Conservation (phyloP, 2,888 invertebrate species). For the Pseudococcus viburni region DNA sequence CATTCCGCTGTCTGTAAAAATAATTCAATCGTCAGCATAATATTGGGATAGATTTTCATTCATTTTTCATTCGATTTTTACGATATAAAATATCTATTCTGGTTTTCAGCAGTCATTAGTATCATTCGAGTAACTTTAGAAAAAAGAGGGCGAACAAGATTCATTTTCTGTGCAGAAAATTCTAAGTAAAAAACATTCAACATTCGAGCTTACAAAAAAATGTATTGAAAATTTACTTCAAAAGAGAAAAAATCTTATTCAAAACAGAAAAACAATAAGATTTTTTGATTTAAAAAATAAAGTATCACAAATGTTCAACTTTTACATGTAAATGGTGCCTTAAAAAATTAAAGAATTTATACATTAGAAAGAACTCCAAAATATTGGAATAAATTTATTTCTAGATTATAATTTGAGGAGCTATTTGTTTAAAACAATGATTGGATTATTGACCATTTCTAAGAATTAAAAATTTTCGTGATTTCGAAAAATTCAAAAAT, state of each 20-base stretch:
- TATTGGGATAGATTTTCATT: neutral
- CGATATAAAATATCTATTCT: neutral
- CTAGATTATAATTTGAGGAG: too few species aligned
- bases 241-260: neutral
- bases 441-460: too few species aligned
- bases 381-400: too few species aligned
- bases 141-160: neutral
- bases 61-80: neutral
- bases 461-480: too few species aligned
- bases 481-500: too few species aligned
- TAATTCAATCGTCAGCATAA: neutral
- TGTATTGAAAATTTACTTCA: neutral
- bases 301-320: neutral
- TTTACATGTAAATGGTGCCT: neutral
- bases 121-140: neutral
- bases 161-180: neutral
- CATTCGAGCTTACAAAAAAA: neutral
- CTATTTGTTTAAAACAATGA: too few species aligned
- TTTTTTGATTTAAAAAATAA: neutral
- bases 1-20: conserved; percentile 58
- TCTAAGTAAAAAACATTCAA: neutral
- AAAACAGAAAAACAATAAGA: neutral
- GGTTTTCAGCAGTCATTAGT: neutral
- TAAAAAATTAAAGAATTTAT: neutral
- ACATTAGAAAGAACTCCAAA: too few species aligned